Conservation (phyloP, 2,888 invertebrate species). For the Platynereis dumerilii region DNA sequence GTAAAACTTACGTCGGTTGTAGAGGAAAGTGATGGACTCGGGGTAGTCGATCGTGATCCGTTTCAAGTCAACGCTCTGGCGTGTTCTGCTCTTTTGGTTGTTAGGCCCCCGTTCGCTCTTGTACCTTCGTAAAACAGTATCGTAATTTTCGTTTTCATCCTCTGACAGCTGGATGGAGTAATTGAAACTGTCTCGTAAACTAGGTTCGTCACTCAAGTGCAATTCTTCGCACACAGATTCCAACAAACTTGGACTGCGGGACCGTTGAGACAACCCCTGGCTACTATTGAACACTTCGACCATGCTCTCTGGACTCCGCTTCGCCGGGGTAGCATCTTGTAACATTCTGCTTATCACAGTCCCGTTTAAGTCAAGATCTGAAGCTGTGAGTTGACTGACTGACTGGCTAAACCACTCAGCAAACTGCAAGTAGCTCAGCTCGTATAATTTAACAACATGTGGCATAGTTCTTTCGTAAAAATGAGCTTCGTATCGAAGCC, state of each 20-base stretch:
- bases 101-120: no score
- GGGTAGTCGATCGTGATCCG: conserved; percentile 23
- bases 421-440: conserved; percentile 38
- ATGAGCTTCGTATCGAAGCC: conserved; percentile 50
- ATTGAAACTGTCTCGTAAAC: no score
- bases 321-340: conserved; percentile 3
- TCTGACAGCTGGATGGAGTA: no score
- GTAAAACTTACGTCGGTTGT: conserved; percentile 22
- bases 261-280: background rate
- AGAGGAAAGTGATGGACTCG: conserved; percentile 18
- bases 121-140: no score
- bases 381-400: conserved; percentile 32
- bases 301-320: conserved; percentile 6
- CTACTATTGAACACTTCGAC: background rate
- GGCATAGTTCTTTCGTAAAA: conserved; percentile 45
- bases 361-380: conserved; percentile 31
- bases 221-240: no score
- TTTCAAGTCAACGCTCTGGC: background rate
- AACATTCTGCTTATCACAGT: conserved; percentile 19
- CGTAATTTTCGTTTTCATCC: no score
- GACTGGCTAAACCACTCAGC: conserved; percentile 34
- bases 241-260: no score
- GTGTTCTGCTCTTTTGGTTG: background rate
- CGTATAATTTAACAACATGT: conserved; percentile 43
- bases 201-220: no score